A percentile compares a stretch with the other conserved stretches of the same genome.
These are phyloP conservation scores for Neotoma lepida DNA, from an alignment of 2,113 vertebrate genomes.

Conservation along the genomic window DNA sequence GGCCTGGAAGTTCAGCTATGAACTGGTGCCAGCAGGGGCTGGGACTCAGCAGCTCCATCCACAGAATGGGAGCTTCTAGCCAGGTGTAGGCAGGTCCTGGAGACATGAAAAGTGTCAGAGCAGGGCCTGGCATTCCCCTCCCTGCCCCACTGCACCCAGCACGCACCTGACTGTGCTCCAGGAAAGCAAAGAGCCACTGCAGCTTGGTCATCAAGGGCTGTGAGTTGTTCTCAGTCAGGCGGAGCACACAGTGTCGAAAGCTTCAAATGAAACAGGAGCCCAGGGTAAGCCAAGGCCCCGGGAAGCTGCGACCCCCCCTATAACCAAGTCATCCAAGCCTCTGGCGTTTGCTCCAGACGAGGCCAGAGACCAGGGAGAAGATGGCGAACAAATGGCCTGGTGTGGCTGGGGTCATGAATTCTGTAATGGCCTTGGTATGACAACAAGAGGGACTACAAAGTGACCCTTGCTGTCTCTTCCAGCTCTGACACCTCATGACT, in stretches of 20 bases:
- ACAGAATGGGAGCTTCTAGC: not conserved
- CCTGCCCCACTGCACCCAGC: not conserved
- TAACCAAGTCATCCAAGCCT: not conserved
- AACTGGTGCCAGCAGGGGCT: not conserved
- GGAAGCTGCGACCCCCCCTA: not conserved
- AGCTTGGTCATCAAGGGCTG: constrained; percentile 91
- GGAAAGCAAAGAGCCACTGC: constrained; percentile 90
- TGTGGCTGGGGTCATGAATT: not conserved
- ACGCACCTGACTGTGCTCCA: constrained; percentile 91
- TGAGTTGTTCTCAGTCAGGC: constrained; percentile 86
- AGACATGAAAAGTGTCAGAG: not conserved
- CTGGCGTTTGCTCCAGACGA: not conserved
- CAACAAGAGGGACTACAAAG: not conserved
- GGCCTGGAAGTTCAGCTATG: not conserved
- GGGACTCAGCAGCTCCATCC: not conserved
- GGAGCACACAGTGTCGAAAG: constrained; percentile 88
- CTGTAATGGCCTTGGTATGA: not conserved
- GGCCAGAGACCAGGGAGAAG: not conserved
- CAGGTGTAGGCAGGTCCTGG: not conserved
- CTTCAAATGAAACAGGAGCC: constrained; percentile 79
- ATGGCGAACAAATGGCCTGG: not conserved
- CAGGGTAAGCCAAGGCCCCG: not conserved
- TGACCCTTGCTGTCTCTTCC: not conserved
- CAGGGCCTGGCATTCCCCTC: not conserved
- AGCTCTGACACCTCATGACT: not conserved